These are phyloP conservation scores for Ia io DNA, from an alignment of 2,113 vertebrate species.

Conservation along the genomic window DNA sequence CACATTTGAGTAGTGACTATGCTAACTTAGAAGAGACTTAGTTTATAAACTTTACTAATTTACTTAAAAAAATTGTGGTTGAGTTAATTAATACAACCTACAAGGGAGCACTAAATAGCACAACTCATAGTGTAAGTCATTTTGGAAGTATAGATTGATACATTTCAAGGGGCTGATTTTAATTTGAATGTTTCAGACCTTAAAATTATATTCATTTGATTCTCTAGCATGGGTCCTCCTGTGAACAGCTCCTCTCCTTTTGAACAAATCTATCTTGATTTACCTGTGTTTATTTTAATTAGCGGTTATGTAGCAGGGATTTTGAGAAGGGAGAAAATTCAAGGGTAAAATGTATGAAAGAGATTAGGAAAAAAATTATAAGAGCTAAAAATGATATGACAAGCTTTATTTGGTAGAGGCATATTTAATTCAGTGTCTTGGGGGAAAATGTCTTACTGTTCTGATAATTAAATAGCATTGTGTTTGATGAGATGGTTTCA, in stretches of 20 bases:
- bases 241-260: not conserved
- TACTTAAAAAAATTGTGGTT: not conserved
- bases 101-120: not conserved
- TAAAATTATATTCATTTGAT: not conserved
- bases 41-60: slow-evolving; percentile 12
- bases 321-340: not conserved
- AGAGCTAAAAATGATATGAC: not conserved
- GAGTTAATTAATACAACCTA: not conserved
- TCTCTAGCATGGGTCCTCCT: not conserved
- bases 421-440: slow-evolving; percentile 35
- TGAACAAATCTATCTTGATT: slow-evolving; percentile 4
- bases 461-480: slow-evolving; percentile 58
- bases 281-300: slow-evolving; percentile 46
- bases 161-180: slow-evolving; percentile 30
- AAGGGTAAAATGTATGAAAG: slow-evolving; percentile 27
- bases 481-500: slow-evolving; percentile 1
- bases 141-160: not conserved
- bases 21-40: not conserved
- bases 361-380: slow-evolving; percentile 36
- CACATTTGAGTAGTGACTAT: not conserved
- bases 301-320: not conserved
- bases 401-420: slow-evolving; percentile 7
- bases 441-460: slow-evolving; percentile 23
- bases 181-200: not conserved
- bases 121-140: not conserved